phyloP scores from a whole-genome alignment of 2,888 invertebrate species.

The Pristionchus arcanus region DNA sequence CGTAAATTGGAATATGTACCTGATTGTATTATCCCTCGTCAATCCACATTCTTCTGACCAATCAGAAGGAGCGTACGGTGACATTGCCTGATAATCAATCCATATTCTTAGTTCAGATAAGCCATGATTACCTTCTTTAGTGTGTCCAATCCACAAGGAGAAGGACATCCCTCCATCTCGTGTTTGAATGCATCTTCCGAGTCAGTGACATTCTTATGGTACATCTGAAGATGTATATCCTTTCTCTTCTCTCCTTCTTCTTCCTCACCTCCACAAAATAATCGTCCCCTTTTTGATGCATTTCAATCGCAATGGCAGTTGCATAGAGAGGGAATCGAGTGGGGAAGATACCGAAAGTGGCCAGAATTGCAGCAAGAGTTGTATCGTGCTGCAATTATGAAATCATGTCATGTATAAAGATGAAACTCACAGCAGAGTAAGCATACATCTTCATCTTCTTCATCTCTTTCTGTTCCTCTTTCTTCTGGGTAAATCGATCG shows the following conservation, averaged over 20 bases:
- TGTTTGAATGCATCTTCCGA: constrained; percentile 63
- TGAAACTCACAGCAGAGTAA: constrained; percentile 73
- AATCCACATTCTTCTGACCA: constrained; percentile 71
- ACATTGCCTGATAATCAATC: constrained; percentile 43
- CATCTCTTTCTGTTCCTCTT: constrained; percentile 58
- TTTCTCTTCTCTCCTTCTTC: not conserved
- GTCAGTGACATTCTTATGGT: constrained; percentile 76
- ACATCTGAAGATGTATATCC: constrained; percentile 60
- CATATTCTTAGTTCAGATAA: not conserved
- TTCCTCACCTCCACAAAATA: constrained; percentile 61
- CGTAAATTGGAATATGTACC: constrained; percentile 6
- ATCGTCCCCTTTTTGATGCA: constrained; percentile 68
- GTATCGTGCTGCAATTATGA: constrained; percentile 74
- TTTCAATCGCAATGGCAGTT: constrained; percentile 72
- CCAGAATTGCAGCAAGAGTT: constrained; percentile 73
- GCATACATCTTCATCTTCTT: constrained; percentile 71
- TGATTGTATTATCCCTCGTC: constrained; percentile 55
- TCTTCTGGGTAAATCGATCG: constrained; percentile 68
- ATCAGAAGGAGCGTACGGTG: constrained; percentile 59
- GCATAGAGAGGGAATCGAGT: constrained; percentile 75
- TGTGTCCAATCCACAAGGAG: constrained; percentile 69
- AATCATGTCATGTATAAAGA: too few species aligned
- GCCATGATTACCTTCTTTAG: constrained; percentile 56
- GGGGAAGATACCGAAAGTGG: constrained; percentile 72
- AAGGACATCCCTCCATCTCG: constrained; percentile 69